Base-by-base conservation (phyloP, 2,888 invertebrate species). In the Cheilosia urbana region DNA sequence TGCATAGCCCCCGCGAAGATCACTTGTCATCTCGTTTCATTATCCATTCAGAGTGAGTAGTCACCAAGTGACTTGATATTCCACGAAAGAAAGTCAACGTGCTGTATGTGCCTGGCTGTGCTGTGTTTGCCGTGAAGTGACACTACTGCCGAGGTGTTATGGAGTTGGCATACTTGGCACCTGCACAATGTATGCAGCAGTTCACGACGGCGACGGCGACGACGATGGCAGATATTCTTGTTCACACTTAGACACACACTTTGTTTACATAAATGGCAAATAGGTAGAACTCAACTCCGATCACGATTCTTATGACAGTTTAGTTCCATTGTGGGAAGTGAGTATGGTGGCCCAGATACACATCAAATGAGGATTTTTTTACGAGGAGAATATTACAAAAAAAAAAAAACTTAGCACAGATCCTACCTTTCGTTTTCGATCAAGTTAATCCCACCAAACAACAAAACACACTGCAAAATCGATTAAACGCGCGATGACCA, bases 1-100 rank as follows among this genome's bases (percentile, higher is more conserved):
- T 82, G 53, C 60, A 53, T 37, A 37, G 66, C 66, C 58, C 53
- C 71, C 55, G 51, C 34, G 63, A 77, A 66, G 62, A 81, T 85
- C 72, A 85, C 85, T 81, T 85, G 85, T 85, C 80, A 81, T 85
- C 85, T 84, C 65, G 84, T 69, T 71, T 47, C 65, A 76, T 81
- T 81, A 85, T 85, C 76, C 85, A 81, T 81, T 81, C 80, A 81
- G 51, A 49, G 45, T 57, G 76, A 72, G 81, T 85, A 21, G 66
- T 45, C 76, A 34, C 60, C 37, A 19, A 42, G 63, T 49, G 68
- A 72, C 68, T 78, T 79, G 79, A 53, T 84, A 84, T 84, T 84
- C 84, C 75, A 80, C 60, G 75, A 84, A 84, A 84, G 84, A 84
- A 81, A 85, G 85, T 85, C 69, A 75, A 65, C 58, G 66, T 75